Percentiles rank a stretch among this genome's conserved stretches.
phyloP scores from a whole-genome alignment of 1,140 invertebrate species.

The Aphelenchoides fujianensis region DNA sequence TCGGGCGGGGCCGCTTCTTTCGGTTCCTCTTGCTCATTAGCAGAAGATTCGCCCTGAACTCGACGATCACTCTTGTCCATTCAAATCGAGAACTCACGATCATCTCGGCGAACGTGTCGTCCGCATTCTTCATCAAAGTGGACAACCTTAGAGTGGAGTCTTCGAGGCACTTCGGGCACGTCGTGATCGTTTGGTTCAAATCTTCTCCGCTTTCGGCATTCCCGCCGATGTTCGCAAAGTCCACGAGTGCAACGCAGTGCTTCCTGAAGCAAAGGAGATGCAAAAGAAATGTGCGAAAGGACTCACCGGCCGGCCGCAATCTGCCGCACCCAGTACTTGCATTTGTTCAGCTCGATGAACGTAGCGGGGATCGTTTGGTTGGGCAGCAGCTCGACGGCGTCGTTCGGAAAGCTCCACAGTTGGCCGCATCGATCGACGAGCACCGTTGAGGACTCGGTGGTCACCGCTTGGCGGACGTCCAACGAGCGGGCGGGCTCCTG shows the following conservation, averaged over 20 bases:
- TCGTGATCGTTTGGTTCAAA: neutral
- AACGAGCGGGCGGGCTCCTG: neutral
- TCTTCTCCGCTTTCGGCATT: neutral
- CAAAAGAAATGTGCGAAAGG: neutral
- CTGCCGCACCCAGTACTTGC: neutral
- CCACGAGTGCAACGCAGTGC: conserved; percentile 10
- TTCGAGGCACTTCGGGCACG: conserved; percentile 15
- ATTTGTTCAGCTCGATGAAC: conserved; percentile 15
- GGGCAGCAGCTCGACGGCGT: neutral
- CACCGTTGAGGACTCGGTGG: neutral
- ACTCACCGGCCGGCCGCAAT: neutral
- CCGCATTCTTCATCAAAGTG: conserved; percentile 19
- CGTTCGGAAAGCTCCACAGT: conserved; percentile 8
- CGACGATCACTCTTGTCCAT: too few relatives aligned
- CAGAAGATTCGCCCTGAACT: too few relatives aligned
- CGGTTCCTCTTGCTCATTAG: too few relatives aligned
- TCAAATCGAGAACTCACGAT: too few relatives aligned
- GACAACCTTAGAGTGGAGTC: conserved; percentile 19
- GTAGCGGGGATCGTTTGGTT: conserved; percentile 13
- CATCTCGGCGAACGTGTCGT: conserved; percentile 2
- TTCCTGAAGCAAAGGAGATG: neutral
- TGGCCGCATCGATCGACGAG: neutral
- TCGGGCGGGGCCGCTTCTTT: too few relatives aligned
- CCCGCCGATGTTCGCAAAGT: conserved; percentile 6
- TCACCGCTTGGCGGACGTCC: neutral